Percentiles rank a stretch among this genome's conserved stretches.
phyloP scores from a whole-genome alignment of 2,888 invertebrate species.

The Mesorhabditis spiculigera region DNA sequence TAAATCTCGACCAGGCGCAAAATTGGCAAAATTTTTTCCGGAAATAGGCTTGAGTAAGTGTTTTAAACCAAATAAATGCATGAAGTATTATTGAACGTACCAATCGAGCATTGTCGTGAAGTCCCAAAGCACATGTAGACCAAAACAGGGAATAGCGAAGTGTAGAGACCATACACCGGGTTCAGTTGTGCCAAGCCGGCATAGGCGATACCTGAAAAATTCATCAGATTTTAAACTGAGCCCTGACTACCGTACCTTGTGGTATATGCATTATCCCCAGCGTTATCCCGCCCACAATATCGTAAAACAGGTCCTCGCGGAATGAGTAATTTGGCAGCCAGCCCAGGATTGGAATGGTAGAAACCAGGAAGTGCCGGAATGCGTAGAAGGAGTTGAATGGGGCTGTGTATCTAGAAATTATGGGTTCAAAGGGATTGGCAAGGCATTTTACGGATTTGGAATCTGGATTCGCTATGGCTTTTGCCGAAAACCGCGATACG shows the following conservation, averaged over 20 bases:
- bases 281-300: background rate
- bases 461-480: too few species aligned
- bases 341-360: background rate
- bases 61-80: background rate
- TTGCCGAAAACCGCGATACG: too few species aligned
- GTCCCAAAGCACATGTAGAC: background rate
- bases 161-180: background rate
- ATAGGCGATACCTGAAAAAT: slow-evolving; percentile 1
- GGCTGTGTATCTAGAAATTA: background rate
- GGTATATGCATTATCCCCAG: background rate
- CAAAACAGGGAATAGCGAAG: background rate
- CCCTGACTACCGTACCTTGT: background rate
- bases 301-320: background rate
- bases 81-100: background rate
- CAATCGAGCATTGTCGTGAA: background rate
- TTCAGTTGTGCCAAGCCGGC: background rate
- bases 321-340: background rate
- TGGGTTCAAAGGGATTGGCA: too few species aligned
- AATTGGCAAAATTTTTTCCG: too few species aligned
- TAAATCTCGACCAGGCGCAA: too few species aligned
- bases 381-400: slow-evolving; percentile 4
- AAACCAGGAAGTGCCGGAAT: background rate
- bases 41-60: too few species aligned
- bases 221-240: background rate
- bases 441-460: too few species aligned